Percentiles rank a stretch among this genome's conserved stretches.
Evolutionary conservation across 64 coral and sea anemone genomes (phyloP).

Genomic region (Catalaphyllia jardinei): DNA sequence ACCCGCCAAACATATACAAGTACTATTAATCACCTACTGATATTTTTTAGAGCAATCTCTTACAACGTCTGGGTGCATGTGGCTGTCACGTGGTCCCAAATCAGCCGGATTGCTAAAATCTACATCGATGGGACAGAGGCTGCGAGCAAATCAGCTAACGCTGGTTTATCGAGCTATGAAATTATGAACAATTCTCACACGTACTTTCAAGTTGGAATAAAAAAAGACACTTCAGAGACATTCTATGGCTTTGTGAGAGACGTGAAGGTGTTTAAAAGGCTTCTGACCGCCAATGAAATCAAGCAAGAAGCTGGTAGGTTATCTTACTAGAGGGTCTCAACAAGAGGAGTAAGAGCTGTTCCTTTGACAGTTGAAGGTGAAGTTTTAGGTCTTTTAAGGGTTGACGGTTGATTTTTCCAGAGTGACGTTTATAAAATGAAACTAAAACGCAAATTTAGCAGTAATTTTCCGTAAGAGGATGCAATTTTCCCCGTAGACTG

Average conservation of each 20-base stretch:
- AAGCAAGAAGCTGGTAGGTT: neutral
- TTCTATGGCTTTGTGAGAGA: neutral
- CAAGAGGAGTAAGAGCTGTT: no score
- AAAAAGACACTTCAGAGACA: neutral
- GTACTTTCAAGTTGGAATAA: neutral
- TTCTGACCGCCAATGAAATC: neutral
- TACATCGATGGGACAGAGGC: neutral
- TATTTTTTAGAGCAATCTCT: neutral
- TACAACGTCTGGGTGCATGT: neutral
- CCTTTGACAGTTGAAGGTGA: no score
- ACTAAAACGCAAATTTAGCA: no score
- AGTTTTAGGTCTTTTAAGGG: no score
- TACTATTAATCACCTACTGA: neutral
- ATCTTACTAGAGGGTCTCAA: neutral
- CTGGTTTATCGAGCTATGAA: neutral
- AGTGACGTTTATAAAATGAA: no score
- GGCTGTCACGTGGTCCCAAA: slow-evolving; percentile 1
- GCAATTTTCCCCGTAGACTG: no score
- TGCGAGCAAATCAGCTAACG: neutral
- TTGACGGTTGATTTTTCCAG: no score
- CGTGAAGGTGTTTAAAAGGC: neutral
- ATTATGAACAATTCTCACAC: neutral
- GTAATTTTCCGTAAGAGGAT: no score
- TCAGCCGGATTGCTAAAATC: neutral
- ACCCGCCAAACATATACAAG: no score